Evolutionary conservation across 2,113 vertebrate species (phyloP), one percentile per base, ranked within the genome.

Genomic region (Mola mola): DNA sequence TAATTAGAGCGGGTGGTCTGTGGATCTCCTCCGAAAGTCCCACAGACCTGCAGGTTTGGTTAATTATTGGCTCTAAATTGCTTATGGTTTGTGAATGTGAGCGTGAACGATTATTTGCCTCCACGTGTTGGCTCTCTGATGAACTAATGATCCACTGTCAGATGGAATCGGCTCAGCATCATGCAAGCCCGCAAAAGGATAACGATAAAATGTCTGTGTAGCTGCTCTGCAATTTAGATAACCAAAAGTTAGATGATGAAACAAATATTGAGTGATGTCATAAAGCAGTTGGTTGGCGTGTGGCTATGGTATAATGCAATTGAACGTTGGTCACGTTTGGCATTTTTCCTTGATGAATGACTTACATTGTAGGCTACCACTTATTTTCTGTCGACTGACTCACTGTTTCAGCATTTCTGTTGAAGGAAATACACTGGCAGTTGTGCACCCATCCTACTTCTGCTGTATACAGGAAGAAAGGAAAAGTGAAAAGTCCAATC

Each of bases 401-500:
- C 42, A 77, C 25, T 50, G 58, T 66, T 70, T 70, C 26, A 46
- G 72, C 48, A 19, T 52, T 16, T 13, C 10, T 13, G 50, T 19
- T 44, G 44, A 51, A 58, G 12, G 41, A 70, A 72, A 68, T 33
- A 51, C 60, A 55, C 12, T 62, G 40, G 52, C 52, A 44, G 57
- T 36, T 50, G 4, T 12, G 2, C 16, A 58, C 37, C 24, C 50
- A 33, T 41, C 56, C 31, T 24, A 8, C 24, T 41, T 13, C 33
- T 46, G 19, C 60, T 56, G 63, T 59, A 19, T 31, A 40, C 33
- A 55, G 53, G 41, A 47, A 58, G 57, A 79, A 72, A 37, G 16
- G 56, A 63, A 15, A 60, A 72, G 41, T 19, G 56, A 63, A 15
- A 60, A 66, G 46, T 68, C 73, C 48, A 49, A 71, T 72, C 66